These are phyloP conservation scores for Copidosoma floridanum DNA, from an alignment of 1,140 invertebrate genomes.

Conservation along the genomic window DNA sequence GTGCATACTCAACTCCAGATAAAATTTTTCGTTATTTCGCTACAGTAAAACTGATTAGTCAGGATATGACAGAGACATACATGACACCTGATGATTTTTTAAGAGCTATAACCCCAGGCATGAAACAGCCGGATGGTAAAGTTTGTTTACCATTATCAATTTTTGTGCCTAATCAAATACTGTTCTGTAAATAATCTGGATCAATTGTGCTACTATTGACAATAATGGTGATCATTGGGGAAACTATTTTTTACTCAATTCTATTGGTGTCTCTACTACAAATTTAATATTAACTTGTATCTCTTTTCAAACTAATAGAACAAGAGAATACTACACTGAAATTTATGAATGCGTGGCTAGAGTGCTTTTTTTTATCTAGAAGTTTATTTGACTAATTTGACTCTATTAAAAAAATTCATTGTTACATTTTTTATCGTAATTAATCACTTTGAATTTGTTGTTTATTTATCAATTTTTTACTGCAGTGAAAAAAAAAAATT, in stretches of 20 bases:
- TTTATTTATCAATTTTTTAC: not conserved
- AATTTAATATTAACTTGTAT: not conserved
- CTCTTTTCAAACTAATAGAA: conserved; percentile 16
- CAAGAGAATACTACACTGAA: conserved; percentile 4
- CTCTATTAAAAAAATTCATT: not conserved
- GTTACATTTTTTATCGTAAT: too few species aligned
- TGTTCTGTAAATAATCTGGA: conserved; percentile 15
- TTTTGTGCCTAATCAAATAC: conserved; percentile 17
- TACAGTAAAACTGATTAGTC: conserved; percentile 82
- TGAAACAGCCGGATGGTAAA: conserved; percentile 96
- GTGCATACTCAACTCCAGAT: conserved; percentile 94
- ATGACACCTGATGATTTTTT: conserved; percentile 99
- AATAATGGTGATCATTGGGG: conserved; percentile 19
- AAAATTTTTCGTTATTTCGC: conserved; percentile 99
- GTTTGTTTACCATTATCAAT: conserved; percentile 29
- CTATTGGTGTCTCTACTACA: not conserved
- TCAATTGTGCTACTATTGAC: conserved; percentile 13
- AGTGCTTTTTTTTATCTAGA: not conserved
- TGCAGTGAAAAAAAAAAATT: not conserved
- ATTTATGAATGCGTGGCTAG: not conserved
- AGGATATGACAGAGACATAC: conserved; percentile 77
- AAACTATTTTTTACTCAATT: conserved; percentile 22
- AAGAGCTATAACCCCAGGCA: conserved; percentile 91
- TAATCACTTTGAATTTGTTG: too few species aligned
- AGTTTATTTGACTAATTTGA: not conserved